Percentiles rank a stretch among this genome's conserved stretches.
Conservation (phyloP, 2,797 vertebrate genomes). For the Lycodopsis pacificus region DNA sequence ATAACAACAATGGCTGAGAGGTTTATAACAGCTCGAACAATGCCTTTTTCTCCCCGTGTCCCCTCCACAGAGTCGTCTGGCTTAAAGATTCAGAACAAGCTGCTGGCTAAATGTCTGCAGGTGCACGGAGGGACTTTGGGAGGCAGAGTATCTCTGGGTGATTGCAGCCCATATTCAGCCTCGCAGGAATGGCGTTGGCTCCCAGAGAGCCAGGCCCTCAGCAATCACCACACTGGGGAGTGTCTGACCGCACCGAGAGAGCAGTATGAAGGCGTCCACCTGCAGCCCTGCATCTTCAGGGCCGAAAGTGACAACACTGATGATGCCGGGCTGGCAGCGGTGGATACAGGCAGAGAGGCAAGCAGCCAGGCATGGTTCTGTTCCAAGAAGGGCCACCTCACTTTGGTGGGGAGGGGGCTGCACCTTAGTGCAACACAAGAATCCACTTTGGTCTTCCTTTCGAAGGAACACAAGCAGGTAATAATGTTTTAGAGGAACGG, state of each 20-base stretch:
- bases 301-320: constrained; percentile 47
- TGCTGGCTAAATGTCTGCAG: constrained; percentile 84
- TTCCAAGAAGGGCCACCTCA: constrained; percentile 88
- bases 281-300: constrained; percentile 78
- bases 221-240: constrained; percentile 75
- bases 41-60: neutral
- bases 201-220: constrained; percentile 63
- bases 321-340: constrained; percentile 4
- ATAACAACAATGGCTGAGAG: neutral
- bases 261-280: constrained; percentile 76
- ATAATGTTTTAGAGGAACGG: neutral
- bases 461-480: constrained; percentile 85
- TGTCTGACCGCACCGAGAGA: constrained; percentile 83
- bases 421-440: constrained; percentile 83
- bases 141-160: constrained; percentile 73
- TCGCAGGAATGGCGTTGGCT: constrained; percentile 87
- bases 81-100: constrained; percentile 87
- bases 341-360: constrained; percentile 59
- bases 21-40: neutral
- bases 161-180: constrained; percentile 74
- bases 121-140: constrained; percentile 52
- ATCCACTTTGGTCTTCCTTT: constrained; percentile 85
- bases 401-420: constrained; percentile 79
- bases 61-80: constrained; percentile 69
- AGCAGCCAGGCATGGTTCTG: constrained; percentile 86